Conservation (phyloP, 2,888 invertebrate species). For the Escarpia spicata region DNA sequence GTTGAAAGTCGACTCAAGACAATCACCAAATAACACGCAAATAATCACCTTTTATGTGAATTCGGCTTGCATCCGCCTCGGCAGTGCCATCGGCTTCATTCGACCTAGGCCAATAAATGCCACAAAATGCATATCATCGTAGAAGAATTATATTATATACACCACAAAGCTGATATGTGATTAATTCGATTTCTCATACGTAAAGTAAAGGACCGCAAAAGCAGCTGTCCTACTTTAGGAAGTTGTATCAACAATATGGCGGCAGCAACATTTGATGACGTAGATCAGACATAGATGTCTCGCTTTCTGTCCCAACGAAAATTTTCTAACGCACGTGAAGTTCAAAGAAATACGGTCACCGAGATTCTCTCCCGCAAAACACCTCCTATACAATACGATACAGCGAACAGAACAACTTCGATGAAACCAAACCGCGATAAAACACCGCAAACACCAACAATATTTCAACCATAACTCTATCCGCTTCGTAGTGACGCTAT, state of each 20-base stretch:
- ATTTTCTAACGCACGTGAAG: constrained; percentile 1
- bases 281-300: background rate
- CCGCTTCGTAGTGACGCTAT: background rate
- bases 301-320: background rate
- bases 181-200: background rate
- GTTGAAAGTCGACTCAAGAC: background rate
- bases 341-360: background rate
- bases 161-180: background rate
- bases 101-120: constrained; percentile 16
- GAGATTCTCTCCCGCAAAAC: background rate
- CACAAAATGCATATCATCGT: constrained; percentile 6
- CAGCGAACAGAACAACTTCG: background rate
- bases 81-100: background rate
- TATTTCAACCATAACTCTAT: background rate
- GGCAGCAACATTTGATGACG: background rate
- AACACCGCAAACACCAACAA: background rate
- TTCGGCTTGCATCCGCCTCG: background rate
- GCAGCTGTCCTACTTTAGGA: background rate
- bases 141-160: background rate
- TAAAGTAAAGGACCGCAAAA: background rate
- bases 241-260: background rate
- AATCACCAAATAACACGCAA: background rate
- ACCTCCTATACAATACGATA: background rate
- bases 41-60: constrained; percentile 7
- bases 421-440: background rate